Evolutionary conservation across 2,113 vertebrate genomes (phyloP).

Genomic region (Meles meles): DNA sequence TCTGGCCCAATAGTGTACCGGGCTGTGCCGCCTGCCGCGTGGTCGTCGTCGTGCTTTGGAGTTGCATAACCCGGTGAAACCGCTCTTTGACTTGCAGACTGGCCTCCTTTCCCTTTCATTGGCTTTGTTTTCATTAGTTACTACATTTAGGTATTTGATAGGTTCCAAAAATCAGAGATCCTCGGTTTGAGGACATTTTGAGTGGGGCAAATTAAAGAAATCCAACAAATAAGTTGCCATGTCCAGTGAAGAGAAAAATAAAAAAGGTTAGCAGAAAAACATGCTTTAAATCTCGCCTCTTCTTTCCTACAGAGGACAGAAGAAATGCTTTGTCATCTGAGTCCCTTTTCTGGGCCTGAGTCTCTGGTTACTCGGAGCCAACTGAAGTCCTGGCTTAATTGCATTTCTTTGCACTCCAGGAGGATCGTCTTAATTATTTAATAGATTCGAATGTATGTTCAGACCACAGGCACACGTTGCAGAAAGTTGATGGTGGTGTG

Average conservation of each 20-base stretch:
- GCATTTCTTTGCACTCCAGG: neutral
- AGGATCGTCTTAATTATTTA: neutral
- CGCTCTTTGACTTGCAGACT: neutral
- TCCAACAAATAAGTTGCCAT: neutral
- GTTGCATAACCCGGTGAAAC: neutral
- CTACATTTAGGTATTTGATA: neutral
- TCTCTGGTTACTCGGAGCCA: neutral
- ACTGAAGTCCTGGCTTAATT: neutral
- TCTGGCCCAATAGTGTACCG: neutral
- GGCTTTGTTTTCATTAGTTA: constrained; percentile 10
- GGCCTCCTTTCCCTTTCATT: neutral
- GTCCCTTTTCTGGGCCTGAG: neutral
- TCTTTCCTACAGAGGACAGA: neutral
- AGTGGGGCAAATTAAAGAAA: neutral
- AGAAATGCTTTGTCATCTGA: neutral
- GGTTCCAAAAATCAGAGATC: neutral
- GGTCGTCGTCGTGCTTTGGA: neutral
- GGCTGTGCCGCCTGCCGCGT: neutral
- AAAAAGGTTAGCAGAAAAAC: neutral
- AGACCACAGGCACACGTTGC: neutral
- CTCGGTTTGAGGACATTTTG: neutral
- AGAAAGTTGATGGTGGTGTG: neutral
- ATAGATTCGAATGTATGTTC: neutral
- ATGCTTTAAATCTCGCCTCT: neutral
- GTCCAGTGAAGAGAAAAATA: neutral